Base-by-base conservation (phyloP, 2,797 vertebrate genomes). In the Ciconia nigra region DNA sequence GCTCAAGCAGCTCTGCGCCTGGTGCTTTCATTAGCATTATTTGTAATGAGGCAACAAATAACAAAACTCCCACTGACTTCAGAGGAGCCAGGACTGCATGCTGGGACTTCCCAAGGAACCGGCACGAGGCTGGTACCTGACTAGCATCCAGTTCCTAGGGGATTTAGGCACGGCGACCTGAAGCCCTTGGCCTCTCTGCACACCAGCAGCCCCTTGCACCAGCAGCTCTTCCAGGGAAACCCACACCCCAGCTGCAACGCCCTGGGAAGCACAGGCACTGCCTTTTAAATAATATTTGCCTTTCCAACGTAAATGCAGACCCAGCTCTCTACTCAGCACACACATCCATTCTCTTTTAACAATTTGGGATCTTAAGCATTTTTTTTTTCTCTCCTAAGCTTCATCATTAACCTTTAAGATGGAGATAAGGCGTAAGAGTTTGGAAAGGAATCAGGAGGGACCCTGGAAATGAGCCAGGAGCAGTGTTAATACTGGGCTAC, bases 381-480 rank as follows among this genome's bases (percentile, higher is more conserved):
- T 37, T 57, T 74, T 67, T 42, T 24, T 52, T 20, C 58, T 78
- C 61, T 90, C 57, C 84, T 96, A 94, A 92, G 89, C 90, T 83
- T 87, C 84, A 80, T 78, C n/a, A 4, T 97, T 97, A 97, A 97
- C 95, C 96, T 97, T 97, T 97, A 89, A 92, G 92, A 95, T 35
- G 49, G 90, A 96, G 94, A 96, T 93, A 96, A 96, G 88, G 90
- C 3, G 0, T 62, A 85, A 74, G 83, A 66, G 71, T 83, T 77
- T 58, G 82, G 93, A 94, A 59, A 82, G 77, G 83, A 89, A 52
- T 52, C 61, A 82, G 58, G 63, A 92, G 74, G 59, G 82, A 71
- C 57, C 66, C 44, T 93, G 96, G 89, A 93, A 83, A 93, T 18
- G 79, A 94, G 96, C 93, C 96, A 96, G 73, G 29, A 83, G 66